Conservation (phyloP, 2,113 vertebrate genomes). For the Elaphurus davidianus region DNA sequence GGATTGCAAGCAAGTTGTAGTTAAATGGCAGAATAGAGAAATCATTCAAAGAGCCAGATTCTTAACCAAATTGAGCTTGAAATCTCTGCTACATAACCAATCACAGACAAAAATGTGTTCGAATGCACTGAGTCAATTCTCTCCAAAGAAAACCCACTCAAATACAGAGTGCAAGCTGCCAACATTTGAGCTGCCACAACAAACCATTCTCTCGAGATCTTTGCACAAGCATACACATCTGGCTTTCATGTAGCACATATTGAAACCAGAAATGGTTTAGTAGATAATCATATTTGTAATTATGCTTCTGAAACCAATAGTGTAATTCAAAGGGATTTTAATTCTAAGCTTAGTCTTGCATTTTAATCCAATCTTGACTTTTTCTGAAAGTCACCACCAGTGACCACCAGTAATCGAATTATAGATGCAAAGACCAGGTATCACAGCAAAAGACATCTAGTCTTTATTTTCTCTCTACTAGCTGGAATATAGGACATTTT, state of each 20-base stretch:
- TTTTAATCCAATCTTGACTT: slow-evolving; percentile 38
- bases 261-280: slow-evolving; percentile 46
- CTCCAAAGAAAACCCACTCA: slow-evolving; percentile 41
- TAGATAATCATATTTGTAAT: slow-evolving; percentile 59
- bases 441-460: background rate
- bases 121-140: slow-evolving; percentile 43
- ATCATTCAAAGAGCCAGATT: slow-evolving; percentile 45
- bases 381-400: background rate
- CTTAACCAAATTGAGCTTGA: slow-evolving; percentile 52
- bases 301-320: slow-evolving; percentile 30
- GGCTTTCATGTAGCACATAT: slow-evolving; percentile 2
- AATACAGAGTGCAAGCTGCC: slow-evolving; percentile 17
- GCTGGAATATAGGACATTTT: background rate
- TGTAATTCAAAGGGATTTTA: slow-evolving; percentile 17
- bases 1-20: background rate
- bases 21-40: slow-evolving; percentile 36
- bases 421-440: background rate
- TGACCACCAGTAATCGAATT: background rate
- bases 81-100: slow-evolving; percentile 28
- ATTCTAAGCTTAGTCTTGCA: background rate
- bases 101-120: slow-evolving; percentile 47
- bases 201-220: slow-evolving; percentile 32
- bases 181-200: slow-evolving; percentile 49
- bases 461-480: background rate
- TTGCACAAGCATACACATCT: background rate